These are phyloP conservation scores for Mimachlamys varia DNA, from an alignment of 2,888 invertebrate genomes.

Conservation along the genomic window DNA sequence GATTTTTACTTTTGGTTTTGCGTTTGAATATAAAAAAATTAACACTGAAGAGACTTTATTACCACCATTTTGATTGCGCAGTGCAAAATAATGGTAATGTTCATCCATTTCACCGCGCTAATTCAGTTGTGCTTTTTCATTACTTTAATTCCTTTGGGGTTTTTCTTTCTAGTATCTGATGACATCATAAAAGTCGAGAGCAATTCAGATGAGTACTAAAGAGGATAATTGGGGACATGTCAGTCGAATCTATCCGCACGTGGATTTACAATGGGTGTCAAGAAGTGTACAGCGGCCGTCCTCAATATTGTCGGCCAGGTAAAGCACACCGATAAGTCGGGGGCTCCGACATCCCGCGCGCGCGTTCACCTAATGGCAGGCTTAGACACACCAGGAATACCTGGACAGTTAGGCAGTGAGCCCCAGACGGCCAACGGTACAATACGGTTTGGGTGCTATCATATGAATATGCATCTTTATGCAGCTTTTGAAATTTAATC, in stretches of 20 bases:
- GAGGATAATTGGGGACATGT: constrained; percentile 14
- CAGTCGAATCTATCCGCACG: background rate
- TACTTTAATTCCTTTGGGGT: constrained; percentile 2
- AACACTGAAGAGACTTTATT: background rate
- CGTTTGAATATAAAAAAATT: background rate
- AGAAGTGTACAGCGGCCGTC: background rate
- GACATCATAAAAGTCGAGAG: constrained; percentile 16
- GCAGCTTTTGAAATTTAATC: constrained; percentile 36
- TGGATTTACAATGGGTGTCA: constrained; percentile 28
- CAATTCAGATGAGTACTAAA: constrained; percentile 34
- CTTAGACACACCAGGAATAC: background rate
- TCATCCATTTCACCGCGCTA: constrained; percentile 3
- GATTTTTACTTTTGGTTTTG: background rate
- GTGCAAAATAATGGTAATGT: background rate
- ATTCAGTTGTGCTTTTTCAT: constrained; percentile 18
- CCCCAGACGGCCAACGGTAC: constrained; percentile 1
- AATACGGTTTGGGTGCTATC: constrained; percentile 25
- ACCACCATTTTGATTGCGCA: background rate
- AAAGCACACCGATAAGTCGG: background rate
- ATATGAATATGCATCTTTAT: constrained; percentile 20
- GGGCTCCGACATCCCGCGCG: background rate
- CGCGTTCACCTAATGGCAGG: background rate
- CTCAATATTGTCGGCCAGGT: background rate
- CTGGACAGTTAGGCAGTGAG: constrained; percentile 24
- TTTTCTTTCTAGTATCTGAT: constrained; percentile 29